Evolutionary conservation across 2,888 invertebrate species (phyloP), one percentile per base, ranked within the genome.

Genomic region (Pseudococcus viburni): DNA sequence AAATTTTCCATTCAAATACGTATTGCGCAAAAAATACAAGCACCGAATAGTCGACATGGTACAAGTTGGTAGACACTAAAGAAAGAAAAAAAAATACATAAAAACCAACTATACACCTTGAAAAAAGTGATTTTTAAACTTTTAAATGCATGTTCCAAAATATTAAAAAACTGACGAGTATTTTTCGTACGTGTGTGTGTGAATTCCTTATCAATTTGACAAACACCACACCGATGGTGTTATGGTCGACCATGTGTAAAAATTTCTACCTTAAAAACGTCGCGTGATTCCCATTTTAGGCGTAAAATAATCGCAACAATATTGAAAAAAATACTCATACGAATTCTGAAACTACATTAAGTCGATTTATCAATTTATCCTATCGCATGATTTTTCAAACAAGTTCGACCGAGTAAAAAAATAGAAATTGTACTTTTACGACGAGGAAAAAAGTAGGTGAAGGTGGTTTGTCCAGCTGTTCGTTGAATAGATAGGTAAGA

Each of bases 111-210:
- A 73, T 73, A 73, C 33, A 73, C 68, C 68, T 73, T 73, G 68
- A 33, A 73, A 59, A 59, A 73, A 73, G 68, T 73, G 68, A 73
- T 73, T 73, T 73, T 12, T 73, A 68, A 68, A 68, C 26, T 22
- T 68, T 68, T 68, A 68, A 68, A 73, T 33, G 68, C 68, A 33
- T 33, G 68, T 33, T 73, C 68, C 68, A 33, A 73, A 73, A 73
- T 59, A 59, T 59, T 19, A 33, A 59, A 59, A 59, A 59, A 59
- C 59, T 7, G 8, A 6, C 59, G 59, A 9, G 59, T 59, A 59
- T 59, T 59, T 59, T 59, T 59, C 19, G n/a, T 19, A 19, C 19
- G 19, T 19, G 59, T 55, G 17, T 55, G 5, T 8, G 59, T 59
- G 19, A 59, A 59, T n/a, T 19, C n/a, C 59, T 59, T 59, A 59